Base-by-base conservation (phyloP, 2,888 invertebrate species). In the Ethmia dodecea region DNA sequence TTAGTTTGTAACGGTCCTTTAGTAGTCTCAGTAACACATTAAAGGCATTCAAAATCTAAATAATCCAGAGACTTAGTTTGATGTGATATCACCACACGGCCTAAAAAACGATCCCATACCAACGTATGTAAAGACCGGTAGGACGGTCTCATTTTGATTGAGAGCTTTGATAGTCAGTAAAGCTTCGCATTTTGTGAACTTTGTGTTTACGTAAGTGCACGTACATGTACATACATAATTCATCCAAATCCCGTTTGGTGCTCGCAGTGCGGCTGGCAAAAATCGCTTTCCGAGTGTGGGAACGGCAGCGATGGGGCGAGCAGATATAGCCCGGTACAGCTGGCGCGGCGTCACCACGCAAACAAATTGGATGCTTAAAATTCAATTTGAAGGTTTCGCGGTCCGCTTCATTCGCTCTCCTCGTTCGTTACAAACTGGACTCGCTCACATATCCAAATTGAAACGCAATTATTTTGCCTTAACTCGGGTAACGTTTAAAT, bases 301-400 rank as follows among this genome's bases (percentile, higher is more conserved):
- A 71, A 68, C 55, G 28, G 37, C 31, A 31, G 48, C 37, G 35
- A 49, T 41, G 45, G 47, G 40, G 38, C 40, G 45, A 58, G 61
- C 62, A 64, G 59, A 65, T 67, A 69, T 63, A 63, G 61, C 60
- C 60, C 40, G 35, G 36, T 29, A 29, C 34, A 20, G n/a, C n/a
- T n/a, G 34, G 36, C 38, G 33, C 29, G 29, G 37, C 71, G 61
- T 70, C 63, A 62, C 68, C 63, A 70, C 63, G 67, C 75, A 78
- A 84, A 83, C 84, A 83, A 83, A 84, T 84, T 84, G 84, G 79
- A 84, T 78, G 80, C 84, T 83, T 84, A 83, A 84, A 84, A 84
- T 84, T 84, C 84, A 84, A 84, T 84, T 83, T 81, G 71, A 81
- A 83, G 81, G 84, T 83, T 84, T 83, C 79, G 80, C 78, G 84